Conservation (phyloP, 2,113 vertebrate genomes). For the Centrocercus urophasianus region DNA sequence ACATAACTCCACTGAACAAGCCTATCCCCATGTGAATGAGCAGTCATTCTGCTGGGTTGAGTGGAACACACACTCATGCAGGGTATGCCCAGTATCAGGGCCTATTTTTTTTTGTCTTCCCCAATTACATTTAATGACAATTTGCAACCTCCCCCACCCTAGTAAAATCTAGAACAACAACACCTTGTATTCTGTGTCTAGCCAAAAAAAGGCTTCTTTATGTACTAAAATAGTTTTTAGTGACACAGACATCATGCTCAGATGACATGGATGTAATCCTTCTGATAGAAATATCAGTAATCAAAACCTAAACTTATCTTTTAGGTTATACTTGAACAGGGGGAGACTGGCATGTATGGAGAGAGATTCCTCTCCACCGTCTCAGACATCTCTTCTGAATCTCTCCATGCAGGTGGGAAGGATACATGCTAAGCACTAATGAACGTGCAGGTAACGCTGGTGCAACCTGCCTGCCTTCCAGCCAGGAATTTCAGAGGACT, state of each 20-base stretch:
- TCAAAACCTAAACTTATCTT: background rate
- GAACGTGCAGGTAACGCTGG: background rate
- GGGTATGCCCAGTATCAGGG: background rate
- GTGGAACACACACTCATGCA: background rate
- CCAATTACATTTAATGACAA: background rate
- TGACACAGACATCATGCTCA: background rate
- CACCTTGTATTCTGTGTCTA: background rate
- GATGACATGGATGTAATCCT: background rate
- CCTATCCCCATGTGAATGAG: accelerated
- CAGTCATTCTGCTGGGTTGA: background rate
- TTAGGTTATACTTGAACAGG: background rate
- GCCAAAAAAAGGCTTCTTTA: background rate
- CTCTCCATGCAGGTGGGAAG: background rate
- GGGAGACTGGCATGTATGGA: background rate
- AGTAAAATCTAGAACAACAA: background rate
- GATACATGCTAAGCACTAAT: background rate
- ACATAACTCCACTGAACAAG: background rate
- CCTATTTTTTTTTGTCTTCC: background rate
- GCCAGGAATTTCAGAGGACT: background rate
- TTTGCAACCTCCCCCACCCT: background rate
- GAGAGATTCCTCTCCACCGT: background rate
- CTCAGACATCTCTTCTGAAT: background rate
- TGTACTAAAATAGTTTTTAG: background rate
- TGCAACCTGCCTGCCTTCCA: background rate
- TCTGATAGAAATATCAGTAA: background rate